phyloP scores from a whole-genome alignment of 2,888 invertebrate genomes.

The Metellina segmentata region DNA sequence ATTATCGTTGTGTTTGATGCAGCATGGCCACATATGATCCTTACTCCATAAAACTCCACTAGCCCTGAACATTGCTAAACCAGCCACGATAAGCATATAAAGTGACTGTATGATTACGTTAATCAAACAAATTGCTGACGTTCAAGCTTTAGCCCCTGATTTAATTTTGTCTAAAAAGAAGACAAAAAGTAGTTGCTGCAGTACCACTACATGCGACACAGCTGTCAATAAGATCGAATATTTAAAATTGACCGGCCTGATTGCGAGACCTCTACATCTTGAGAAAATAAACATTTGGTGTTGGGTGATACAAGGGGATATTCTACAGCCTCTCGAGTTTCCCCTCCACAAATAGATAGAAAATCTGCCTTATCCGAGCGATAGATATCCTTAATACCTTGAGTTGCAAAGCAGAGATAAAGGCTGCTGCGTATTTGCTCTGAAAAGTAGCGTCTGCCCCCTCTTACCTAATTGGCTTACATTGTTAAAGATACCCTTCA shows the following conservation, averaged over 20 bases:
- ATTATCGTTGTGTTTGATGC: too few relatives aligned
- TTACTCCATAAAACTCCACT: too few relatives aligned
- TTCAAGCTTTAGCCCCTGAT: too few relatives aligned
- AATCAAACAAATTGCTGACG: too few relatives aligned
- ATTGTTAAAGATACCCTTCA: neutral
- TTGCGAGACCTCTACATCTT: constrained; percentile 1
- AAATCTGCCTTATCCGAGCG: constrained; percentile 23
- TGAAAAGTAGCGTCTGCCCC: constrained; percentile 3
- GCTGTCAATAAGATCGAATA: too few relatives aligned
- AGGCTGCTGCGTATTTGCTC: constrained; percentile 54
- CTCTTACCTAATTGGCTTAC: neutral
- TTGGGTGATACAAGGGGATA: neutral
- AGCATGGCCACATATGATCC: too few relatives aligned
- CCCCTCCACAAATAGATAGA: constrained; percentile 21
- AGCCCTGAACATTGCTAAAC: too few relatives aligned
- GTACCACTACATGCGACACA: too few relatives aligned
- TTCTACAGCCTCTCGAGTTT: neutral
- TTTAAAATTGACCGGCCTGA: neutral
- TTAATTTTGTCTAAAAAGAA: too few relatives aligned
- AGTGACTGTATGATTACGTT: too few relatives aligned
- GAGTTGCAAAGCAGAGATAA: constrained; percentile 36
- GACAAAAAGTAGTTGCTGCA: too few relatives aligned
- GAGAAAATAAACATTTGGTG: constrained; percentile 60
- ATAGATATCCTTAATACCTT: constrained; percentile 60
- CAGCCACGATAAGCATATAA: too few relatives aligned